Evolutionary conservation across 53 echinoderm and acorn worm species (phyloP).

Genomic region (Antedon mediterranea): DNA sequence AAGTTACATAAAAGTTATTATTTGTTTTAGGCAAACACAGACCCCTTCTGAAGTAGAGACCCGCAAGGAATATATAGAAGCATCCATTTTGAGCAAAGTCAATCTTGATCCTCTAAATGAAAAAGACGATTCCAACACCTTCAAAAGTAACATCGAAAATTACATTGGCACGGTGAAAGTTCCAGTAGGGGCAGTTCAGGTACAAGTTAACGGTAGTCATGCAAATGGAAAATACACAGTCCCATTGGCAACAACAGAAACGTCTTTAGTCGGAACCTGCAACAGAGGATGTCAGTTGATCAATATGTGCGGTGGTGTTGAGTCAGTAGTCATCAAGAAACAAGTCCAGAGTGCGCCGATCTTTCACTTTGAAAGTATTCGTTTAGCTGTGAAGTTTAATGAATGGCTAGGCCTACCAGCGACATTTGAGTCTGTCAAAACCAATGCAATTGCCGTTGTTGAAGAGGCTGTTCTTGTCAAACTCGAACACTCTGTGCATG

Average conservation of each 20-base stretch:
- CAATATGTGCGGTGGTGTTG: neutral
- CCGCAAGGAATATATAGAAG: neutral
- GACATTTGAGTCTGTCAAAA: neutral
- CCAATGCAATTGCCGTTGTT: neutral
- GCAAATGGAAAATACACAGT: neutral
- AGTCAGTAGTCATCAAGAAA: neutral
- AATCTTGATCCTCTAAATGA: neutral
- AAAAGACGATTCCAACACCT: neutral
- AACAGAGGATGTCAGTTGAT: neutral
- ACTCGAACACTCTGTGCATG: neutral
- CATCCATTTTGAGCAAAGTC: neutral
- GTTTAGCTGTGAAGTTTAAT: neutral
- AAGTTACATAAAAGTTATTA: too few species aligned
- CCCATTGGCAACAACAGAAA: neutral
- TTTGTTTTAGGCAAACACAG: neutral
- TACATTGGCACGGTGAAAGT: neutral
- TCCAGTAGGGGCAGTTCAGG: neutral
- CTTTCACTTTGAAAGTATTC: neutral
- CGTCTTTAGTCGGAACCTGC: neutral
- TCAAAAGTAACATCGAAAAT: neutral
- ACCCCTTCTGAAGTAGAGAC: neutral
- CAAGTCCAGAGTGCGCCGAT: neutral
- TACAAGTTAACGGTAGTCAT: neutral
- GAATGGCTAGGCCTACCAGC: neutral
- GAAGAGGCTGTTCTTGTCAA: neutral